Evolutionary conservation across 2,113 vertebrate species (phyloP), one percentile per base, ranked within the genome.

Genomic region (Poeciliopsis retropinna): DNA sequence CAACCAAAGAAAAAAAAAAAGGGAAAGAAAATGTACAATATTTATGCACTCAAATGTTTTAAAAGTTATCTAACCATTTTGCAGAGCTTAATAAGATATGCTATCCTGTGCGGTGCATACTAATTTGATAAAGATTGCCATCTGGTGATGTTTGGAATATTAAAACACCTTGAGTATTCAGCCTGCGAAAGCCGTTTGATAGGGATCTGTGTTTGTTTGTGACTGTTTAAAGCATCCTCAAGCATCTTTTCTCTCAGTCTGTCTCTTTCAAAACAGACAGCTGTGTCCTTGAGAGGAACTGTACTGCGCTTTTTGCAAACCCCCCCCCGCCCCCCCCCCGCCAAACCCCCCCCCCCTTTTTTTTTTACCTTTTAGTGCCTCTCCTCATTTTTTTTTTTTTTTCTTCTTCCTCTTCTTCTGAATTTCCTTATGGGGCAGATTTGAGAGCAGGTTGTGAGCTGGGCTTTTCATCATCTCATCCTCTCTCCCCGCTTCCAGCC

Each of bases 181-280:
- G 28, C 57, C 28, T 72, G 70, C 30, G 57, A 34, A 60, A 47
- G 68, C 14, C 15, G 19, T 64, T 60, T 70, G 72, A 82, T 60
- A 62, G 44, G 28, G 13, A 76, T 82, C 66, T 79, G 37, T 80
- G 61, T 34, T 65, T 47, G 6, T 75, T 27, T 76, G 67, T 64
- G 57, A 60, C 72, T 67, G 72, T 60, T 63, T 70, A 61, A 80
- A 80, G 70, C 75, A 27, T 51, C 65, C 25, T 67, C 61, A 62
- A 82, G 79, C 61, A 41, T 87, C 72, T 75, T 71, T 70, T 51
- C 41, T 72, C 76, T 70, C 34, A 54, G 29, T 65, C 34, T 68
- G 83, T 78, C 72, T 87, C 85, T 86, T 85, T 85, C 70, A 73
- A 84, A 85, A 87, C 79, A 75, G 81, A 82, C 83, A 84, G 77